phyloP scores from a whole-genome alignment of 2,888 invertebrate species.

The Pandemis corylana region DNA sequence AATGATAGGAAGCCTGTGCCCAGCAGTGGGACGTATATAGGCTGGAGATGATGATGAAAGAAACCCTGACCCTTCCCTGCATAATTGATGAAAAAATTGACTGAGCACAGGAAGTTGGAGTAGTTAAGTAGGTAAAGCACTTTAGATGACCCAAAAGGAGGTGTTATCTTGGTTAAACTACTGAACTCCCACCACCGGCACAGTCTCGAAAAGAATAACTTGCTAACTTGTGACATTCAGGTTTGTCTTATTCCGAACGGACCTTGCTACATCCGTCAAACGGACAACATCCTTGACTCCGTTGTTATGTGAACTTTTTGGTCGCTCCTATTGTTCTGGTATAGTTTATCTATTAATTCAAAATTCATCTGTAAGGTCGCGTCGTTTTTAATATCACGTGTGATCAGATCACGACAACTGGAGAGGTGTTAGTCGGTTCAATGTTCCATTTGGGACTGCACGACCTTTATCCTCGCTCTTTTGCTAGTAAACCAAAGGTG shows the following conservation, averaged over 20 bases:
- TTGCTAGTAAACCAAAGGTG: no score
- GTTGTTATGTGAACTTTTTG: constrained; percentile 37
- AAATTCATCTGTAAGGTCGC: constrained; percentile 31
- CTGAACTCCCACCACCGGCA: no score
- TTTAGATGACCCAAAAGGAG: background rate
- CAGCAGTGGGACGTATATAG: no score
- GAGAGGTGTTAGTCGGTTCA: constrained; percentile 3
- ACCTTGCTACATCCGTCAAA: constrained; percentile 33
- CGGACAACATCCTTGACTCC: constrained; percentile 38
- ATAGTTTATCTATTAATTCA: constrained; percentile 34
- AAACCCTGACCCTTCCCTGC: no score
- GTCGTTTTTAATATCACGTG: constrained; percentile 29
- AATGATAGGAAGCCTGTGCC: no score
- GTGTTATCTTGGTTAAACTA: no score
- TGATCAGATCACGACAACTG: constrained; percentile 29
- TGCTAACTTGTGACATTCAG: constrained; percentile 20
- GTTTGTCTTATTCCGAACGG: constrained; percentile 23
- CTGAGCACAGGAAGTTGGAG: no score
- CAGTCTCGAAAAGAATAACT: background rate
- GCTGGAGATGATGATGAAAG: no score
- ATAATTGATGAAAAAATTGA: no score
- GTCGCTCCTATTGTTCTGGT: constrained; percentile 31
- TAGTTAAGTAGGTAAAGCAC: constrained; percentile 5
- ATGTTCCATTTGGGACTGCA: background rate
- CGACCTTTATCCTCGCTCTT: no score